Conservation (phyloP, 2,888 invertebrate genomes). For the Doris montereyensis region DNA sequence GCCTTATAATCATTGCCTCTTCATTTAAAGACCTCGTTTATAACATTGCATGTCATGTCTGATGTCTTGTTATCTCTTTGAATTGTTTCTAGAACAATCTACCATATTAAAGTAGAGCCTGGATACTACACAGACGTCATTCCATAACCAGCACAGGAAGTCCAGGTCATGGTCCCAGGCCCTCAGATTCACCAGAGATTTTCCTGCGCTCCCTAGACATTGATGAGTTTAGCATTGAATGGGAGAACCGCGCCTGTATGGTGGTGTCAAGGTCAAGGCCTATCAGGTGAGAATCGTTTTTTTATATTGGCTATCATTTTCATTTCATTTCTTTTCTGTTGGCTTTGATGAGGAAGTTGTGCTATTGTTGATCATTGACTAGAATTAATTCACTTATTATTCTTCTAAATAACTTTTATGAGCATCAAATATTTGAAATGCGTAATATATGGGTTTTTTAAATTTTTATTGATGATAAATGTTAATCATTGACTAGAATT, state of each 20-base stretch:
- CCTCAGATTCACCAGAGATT: constrained; percentile 71
- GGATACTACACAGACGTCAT: constrained; percentile 63
- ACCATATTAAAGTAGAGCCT: constrained; percentile 68
- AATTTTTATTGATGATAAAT: no score
- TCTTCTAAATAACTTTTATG: no score
- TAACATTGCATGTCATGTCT: no score
- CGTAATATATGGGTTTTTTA: no score
- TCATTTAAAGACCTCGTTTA: no score
- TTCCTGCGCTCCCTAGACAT: constrained; percentile 65
- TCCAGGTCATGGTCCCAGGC: constrained; percentile 71
- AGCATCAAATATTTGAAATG: no score
- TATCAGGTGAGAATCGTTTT: constrained; percentile 61
- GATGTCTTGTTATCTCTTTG: no score
- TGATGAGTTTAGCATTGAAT: constrained; percentile 71
- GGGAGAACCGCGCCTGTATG: constrained; percentile 71
- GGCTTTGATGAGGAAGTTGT: not conserved
- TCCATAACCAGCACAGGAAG: constrained; percentile 59
- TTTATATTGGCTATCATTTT: no score
- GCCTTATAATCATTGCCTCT: no score
- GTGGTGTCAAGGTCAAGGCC: constrained; percentile 68
- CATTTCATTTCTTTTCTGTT: not conserved
- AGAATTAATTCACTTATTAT: not conserved
- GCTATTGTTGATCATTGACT: not conserved
- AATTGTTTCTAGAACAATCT: constrained; percentile 66
- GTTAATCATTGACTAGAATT: no score